Percentiles rank a stretch among this genome's conserved stretches.
Conservation (phyloP, 2,888 invertebrate species). For the Diabrotica balteata region DNA sequence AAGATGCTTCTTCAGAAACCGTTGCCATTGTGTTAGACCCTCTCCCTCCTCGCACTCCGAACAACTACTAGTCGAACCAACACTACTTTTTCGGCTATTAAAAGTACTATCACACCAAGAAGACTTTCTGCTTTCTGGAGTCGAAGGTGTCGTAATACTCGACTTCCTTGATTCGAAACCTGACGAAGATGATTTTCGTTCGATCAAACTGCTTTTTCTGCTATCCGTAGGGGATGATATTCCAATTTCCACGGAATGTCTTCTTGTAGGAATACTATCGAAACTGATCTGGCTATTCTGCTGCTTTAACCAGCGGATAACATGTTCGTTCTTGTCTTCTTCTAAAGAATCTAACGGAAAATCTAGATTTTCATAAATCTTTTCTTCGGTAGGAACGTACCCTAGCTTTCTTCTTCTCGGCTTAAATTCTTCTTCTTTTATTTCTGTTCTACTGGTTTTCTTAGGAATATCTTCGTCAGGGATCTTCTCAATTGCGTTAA, state of each 20-base stretch:
- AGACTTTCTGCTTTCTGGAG: slow-evolving; percentile 53
- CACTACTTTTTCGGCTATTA: slow-evolving; percentile 57
- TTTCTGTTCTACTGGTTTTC: slow-evolving; percentile 35
- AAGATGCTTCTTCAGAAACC: slow-evolving; percentile 53
- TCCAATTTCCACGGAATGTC: slow-evolving; percentile 48
- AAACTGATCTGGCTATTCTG: slow-evolving; percentile 51
- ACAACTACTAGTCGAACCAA: slow-evolving; percentile 58
- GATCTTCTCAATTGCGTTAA: slow-evolving; percentile 55
- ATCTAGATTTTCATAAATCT: slow-evolving; percentile 57
- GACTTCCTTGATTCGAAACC: slow-evolving; percentile 56
- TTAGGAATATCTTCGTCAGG: slow-evolving; percentile 39
- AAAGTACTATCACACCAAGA: slow-evolving; percentile 50
- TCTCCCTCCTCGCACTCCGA: slow-evolving; percentile 57
- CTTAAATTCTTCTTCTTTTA: slow-evolving; percentile 28
- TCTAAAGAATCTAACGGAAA: slow-evolving; percentile 52
- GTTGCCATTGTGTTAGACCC: slow-evolving; percentile 54
- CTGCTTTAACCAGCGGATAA: slow-evolving; percentile 58
- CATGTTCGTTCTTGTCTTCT: slow-evolving; percentile 58
- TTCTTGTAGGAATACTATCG: slow-evolving; percentile 39
- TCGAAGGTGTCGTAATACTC: slow-evolving; percentile 52
- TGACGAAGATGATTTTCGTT: slow-evolving; percentile 49
- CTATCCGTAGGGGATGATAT: slow-evolving; percentile 53
- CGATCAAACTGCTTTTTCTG: slow-evolving; percentile 51
- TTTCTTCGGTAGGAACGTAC: slow-evolving; percentile 55
- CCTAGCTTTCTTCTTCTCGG: slow-evolving; percentile 51